Conservation (phyloP, 2,888 invertebrate species). For the Netelia melanura region DNA sequence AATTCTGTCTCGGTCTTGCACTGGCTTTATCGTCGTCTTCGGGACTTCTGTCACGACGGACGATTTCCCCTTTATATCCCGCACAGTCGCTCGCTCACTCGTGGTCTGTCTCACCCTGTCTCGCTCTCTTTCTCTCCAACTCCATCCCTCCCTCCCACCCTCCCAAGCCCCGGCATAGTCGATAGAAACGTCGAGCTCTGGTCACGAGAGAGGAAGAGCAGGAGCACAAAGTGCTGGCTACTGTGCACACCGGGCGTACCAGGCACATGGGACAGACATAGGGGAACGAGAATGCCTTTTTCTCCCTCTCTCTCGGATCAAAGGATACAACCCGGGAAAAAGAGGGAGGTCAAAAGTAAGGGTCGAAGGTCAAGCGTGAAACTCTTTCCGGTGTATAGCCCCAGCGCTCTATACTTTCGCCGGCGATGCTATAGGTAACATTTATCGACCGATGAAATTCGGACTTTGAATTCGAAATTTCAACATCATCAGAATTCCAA, state of each 20-base stretch:
- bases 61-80: conserved; percentile 50
- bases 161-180: neutral
- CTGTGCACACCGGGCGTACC: conserved; percentile 28
- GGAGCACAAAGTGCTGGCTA: conserved; percentile 52
- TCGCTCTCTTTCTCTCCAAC: conserved; percentile 24
- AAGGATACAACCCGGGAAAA: conserved; percentile 37
- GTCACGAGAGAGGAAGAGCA: conserved; percentile 50
- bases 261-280: conserved; percentile 15
- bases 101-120: neutral
- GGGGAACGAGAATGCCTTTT: conserved; percentile 38
- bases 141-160: neutral
- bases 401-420: conserved; percentile 21
- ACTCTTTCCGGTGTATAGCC: conserved; percentile 41
- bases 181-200: conserved; percentile 55
- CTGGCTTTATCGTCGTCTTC: conserved; percentile 56
- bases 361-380: conserved; percentile 57
- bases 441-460: neutral
- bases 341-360: conserved; percentile 48
- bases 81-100: neutral
- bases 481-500: neutral
- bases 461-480: neutral
- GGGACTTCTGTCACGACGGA: conserved; percentile 62
- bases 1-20: conserved; percentile 42
- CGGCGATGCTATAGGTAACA: conserved; percentile 3
- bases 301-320: conserved; percentile 33